Evolutionary conservation across 2,797 vertebrate genomes (phyloP), one percentile per base, ranked within the genome.

Genomic region (Tragopan temminckii): DNA sequence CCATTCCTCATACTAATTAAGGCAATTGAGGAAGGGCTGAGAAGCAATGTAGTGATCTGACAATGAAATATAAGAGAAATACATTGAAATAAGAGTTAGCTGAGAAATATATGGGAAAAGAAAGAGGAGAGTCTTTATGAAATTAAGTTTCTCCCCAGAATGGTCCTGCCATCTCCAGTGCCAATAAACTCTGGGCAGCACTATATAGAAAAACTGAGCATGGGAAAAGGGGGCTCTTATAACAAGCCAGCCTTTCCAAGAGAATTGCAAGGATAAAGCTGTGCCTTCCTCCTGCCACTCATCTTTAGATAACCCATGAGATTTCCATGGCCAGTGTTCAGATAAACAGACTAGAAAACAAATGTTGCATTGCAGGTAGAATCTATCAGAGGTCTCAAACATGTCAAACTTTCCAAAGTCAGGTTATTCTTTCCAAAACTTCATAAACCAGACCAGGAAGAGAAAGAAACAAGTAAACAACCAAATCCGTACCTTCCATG

Each of bases 141-240:
- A 77, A 85, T 20, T 24, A 11, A 66, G 6, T 68, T 58, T 67
- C 20, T 77, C 23, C 76, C 27, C 10, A 23, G 25, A 63, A 80
- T 1, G 1, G 52, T 67, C 15, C 29, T 55, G 46, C 29, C 31
- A 36, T 33, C 61, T 29, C 18, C 27, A 38, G 61, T 59, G 31
- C 27, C 45, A 81, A 29, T 15, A 57, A 48, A 29, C 27, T 24
- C 45, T 52, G 55, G 18, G 71, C 43, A 38, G 16, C 40, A 68
- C 20, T 55, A 53, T 63, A 29, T 14, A 20, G 29, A 81, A 59
- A 33, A 80, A 67, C 14, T n/a, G 55, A 63, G 13, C 43, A 64
- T 0, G 2, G 24, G 31, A 19, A 63, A 68, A 77, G 63, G 0
- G 3, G 45, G n/a, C 17, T 0, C 0, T n/a, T 77, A 33, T 3